Conservation (phyloP, 2,888 invertebrate genomes). For the Didymodactylos carnosus region DNA sequence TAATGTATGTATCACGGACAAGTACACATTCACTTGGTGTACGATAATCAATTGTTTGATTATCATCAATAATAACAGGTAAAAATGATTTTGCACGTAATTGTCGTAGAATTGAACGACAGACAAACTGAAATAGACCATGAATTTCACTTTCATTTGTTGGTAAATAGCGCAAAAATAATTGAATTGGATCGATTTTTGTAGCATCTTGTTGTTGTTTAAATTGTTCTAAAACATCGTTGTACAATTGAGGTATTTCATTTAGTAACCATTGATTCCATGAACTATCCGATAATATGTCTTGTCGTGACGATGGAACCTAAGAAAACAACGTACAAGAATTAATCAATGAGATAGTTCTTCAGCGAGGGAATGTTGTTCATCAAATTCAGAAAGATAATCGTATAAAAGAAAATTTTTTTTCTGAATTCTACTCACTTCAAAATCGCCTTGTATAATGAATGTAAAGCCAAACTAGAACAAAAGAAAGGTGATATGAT, state of each 20-base stretch:
- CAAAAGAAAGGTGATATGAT: not conserved
- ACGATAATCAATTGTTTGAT: not conserved
- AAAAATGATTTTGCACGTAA: not conserved
- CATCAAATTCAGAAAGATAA: too few relatives aligned
- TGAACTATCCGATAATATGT: conserved; percentile 28
- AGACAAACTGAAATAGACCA: not conserved
- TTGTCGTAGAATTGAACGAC: not conserved
- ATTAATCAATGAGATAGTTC: not conserved
- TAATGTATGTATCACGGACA: not conserved
- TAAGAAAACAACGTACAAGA: conserved; percentile 30
- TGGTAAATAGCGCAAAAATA: conserved; percentile 7
- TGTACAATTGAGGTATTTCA: conserved; percentile 4
- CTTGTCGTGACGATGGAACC: conserved; percentile 33
- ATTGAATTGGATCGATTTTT: not conserved
- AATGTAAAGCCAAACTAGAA: not conserved
- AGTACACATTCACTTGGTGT: conserved; percentile 8
- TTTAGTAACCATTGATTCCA: conserved; percentile 32
- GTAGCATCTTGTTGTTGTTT: not conserved
- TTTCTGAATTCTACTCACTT: too few relatives aligned
- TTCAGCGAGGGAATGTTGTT: too few relatives aligned
- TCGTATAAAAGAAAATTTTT: too few relatives aligned
- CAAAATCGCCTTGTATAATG: not conserved
- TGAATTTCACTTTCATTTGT: not conserved
- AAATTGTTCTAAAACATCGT: not conserved
- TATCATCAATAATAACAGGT: not conserved